phyloP scores from a whole-genome alignment of 1,140 invertebrate species.

The Vanessa tameamea region DNA sequence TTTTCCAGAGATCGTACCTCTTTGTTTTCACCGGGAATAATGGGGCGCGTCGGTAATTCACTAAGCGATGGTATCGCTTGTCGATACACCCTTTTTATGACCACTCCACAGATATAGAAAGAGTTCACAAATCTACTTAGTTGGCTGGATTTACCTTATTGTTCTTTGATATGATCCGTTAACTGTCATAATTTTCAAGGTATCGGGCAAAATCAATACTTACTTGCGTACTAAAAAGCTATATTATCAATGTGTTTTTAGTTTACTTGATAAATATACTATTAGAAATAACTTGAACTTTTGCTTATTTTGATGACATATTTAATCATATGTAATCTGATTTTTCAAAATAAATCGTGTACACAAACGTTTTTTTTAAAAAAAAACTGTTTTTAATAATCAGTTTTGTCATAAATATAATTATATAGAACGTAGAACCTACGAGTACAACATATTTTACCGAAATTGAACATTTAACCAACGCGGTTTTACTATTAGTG shows the following conservation, averaged over 20 bases:
- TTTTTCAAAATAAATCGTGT: too few relatives aligned
- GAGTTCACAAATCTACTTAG: slow-evolving; percentile 50
- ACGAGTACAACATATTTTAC: too few relatives aligned
- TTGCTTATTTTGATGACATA: too few relatives aligned
- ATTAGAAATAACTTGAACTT: too few relatives aligned
- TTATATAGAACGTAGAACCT: too few relatives aligned
- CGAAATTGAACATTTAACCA: too few relatives aligned
- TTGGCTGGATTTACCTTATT: slow-evolving; percentile 21
- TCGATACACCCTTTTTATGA: slow-evolving; percentile 72
- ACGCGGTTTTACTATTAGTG: too few relatives aligned
- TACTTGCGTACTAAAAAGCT: neutral
- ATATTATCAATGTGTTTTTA: neutral
- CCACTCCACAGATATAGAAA: slow-evolving; percentile 59
- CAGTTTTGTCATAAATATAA: too few relatives aligned
- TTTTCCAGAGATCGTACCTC: slow-evolving; percentile 39
- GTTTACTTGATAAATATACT: neutral
- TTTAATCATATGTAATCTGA: too few relatives aligned
- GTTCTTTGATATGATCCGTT: slow-evolving; percentile 30
- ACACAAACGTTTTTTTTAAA: too few relatives aligned
- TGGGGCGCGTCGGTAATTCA: slow-evolving; percentile 61
- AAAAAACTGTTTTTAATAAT: too few relatives aligned
- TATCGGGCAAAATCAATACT: slow-evolving; percentile 3
- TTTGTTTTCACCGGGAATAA: slow-evolving; percentile 52
- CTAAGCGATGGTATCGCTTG: slow-evolving; percentile 67
- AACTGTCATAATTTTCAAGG: slow-evolving; percentile 22